Evolutionary conservation across 2,888 invertebrate species (phyloP), one percentile per base, ranked within the genome.

Genomic region (Lepetodrilus schrolli): DNA sequence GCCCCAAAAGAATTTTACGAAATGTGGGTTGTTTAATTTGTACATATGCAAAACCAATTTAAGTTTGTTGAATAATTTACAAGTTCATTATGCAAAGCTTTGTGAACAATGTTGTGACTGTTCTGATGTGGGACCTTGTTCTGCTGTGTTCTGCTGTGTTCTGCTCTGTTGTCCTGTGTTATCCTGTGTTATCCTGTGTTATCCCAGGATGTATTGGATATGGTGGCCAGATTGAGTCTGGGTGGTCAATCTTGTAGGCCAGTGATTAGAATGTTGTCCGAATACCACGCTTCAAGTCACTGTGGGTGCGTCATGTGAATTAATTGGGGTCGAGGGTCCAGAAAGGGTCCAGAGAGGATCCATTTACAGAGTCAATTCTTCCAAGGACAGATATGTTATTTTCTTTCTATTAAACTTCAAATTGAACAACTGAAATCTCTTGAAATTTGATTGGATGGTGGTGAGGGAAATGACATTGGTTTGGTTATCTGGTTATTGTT

Each of bases 301-400:
- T 10, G 2, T 10, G 58, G 58, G 26, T 34, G 34, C n/a, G 34
- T 58, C 30, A 30, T 23, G 8, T 58, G 58, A 58, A 26, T 58
- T 58, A 58, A 58, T 58, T 58, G 58, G 58, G 23, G 26, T n/a
- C n/a, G n/a, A n/a, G n/a, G n/a, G n/a, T n/a, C n/a, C n/a, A 58
- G 30, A 58, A 58, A 10, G 58, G 13, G 26, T 34, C n/a, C 26
- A 13, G 30, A 58, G 26, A 43, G n/a, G 17, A 43, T 17, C 43
- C 43, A 43, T 43, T 17, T 43, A 8, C 43, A 43, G 13, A 43
- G 13, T 43, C 43, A 43, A 43, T 43, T 43, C 43, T 43, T 43
- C n/a, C 3, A 17, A 43, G 7, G 17, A 7, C 10, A 7, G 43
- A 13, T n/a, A 17, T 43, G 43, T 43, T 43, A 43, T 43, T 43